Evolutionary conservation across 2,113 vertebrate genomes (phyloP).

Genomic region (Cercopithecus mona): DNA sequence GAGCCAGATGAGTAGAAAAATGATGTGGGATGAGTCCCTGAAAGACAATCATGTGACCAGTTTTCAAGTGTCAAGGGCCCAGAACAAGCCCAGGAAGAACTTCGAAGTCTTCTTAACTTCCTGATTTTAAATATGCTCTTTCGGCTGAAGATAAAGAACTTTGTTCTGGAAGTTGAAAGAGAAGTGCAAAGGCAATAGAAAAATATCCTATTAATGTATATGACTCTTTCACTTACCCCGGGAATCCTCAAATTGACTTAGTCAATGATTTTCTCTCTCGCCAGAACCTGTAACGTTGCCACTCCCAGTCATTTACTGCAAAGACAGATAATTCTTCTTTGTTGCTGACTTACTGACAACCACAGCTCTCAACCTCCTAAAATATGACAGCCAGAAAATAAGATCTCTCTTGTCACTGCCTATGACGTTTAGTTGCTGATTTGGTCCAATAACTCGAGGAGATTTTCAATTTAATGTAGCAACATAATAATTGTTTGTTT

Average conservation of each 20-base stretch:
- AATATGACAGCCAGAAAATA: slow-evolving; percentile 84
- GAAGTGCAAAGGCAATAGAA: neutral
- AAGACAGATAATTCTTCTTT: slow-evolving; percentile 74
- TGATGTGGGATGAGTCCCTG: neutral
- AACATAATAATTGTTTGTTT: slow-evolving; percentile 83
- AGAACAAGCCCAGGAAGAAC: neutral
- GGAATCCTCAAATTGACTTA: neutral
- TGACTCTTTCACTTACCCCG: neutral
- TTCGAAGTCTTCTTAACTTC: neutral
- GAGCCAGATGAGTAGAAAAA: neutral
- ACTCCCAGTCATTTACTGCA: slow-evolving; percentile 67
- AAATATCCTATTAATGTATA: neutral
- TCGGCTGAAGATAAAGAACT: slow-evolving; percentile 1
- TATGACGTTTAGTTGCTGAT: slow-evolving; percentile 83
- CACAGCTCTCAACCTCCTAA: slow-evolving; percentile 73
- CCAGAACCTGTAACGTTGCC: neutral
- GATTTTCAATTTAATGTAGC: slow-evolving; percentile 79
- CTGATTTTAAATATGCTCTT: neutral
- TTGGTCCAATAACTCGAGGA: slow-evolving; percentile 81
- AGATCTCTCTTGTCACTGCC: slow-evolving; percentile 80
- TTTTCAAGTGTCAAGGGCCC: neutral
- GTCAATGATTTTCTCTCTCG: neutral
- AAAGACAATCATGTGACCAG: neutral
- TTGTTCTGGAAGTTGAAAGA: slow-evolving; percentile 15
- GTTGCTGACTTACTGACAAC: slow-evolving; percentile 66